Base-by-base conservation (phyloP, 2,797 vertebrate genomes). In the Girardinus metallicus region DNA sequence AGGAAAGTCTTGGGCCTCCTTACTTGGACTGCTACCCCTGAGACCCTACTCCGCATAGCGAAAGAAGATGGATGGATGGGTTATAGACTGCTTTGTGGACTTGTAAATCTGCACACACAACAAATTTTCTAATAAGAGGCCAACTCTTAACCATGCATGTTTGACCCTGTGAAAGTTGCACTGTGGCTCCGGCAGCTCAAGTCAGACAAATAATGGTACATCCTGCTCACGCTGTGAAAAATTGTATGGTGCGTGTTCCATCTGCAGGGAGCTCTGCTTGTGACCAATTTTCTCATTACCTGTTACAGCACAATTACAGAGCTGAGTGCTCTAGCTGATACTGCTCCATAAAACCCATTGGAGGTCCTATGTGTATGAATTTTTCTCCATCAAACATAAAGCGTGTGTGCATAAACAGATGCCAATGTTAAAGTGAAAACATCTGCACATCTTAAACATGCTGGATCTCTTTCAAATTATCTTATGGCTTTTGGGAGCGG, bases 391-490 rank as follows among this genome's bases (percentile, higher is more conserved):
- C 18, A 71, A 90, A 93, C 95, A 95, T 95, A 92, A 95, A 95
- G 90, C 83, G 91, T 79, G 90, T 93, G 93, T 94, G 92, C 88
- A 94, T 95, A 96, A 96, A 96, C 96, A 96, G 96, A 96, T 96
- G 96, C 95, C 93, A 91, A 93, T 83, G 93, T 94, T 94, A 95
- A 95, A 96, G 88, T 77, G 64, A 95, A 95, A 96, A 95, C 95
- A 96, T 96, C 96, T 96, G 95, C 92, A 95, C 90, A 94, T 94
- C 95, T 95, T 96, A 95, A 95, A 96, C 89, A 88, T 36, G 75
- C 91, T 95, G 95, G 94, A 95, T 92, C 92, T 85, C 90, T 94
- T 92, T 96, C 94, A 96, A 95, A 95, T 95, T 89, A 94, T 93
- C 95, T 94, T 95, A 94, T 95, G 90, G 92, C 92, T 92, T 70